phyloP scores from a whole-genome alignment of 1,140 invertebrate species.

The Rhopalosiphum maidis region DNA sequence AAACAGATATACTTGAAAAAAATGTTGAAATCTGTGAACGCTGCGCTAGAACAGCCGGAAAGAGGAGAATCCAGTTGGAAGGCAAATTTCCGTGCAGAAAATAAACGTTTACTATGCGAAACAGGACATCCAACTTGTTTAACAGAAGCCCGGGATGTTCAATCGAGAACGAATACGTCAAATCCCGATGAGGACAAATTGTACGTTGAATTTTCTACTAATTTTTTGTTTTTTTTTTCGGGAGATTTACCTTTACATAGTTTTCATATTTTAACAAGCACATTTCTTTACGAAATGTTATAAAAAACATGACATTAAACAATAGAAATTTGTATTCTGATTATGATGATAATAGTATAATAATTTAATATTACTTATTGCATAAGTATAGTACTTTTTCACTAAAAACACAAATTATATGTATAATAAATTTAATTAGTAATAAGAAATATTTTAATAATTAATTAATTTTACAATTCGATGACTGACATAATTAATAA shows the following conservation, averaged over 20 bases:
- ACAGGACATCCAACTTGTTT: slow-evolving; percentile 77
- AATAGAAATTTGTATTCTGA: neutral
- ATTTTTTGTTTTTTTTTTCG: too few relatives aligned
- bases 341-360: neutral
- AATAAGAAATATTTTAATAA: too few relatives aligned
- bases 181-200: slow-evolving; percentile 68
- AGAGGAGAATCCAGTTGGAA: slow-evolving; percentile 60
- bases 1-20: slow-evolving; percentile 67
- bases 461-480: too few relatives aligned
- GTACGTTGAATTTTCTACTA: slow-evolving; percentile 27
- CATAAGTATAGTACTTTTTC: neutral
- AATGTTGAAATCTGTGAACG: slow-evolving; percentile 60
- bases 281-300: neutral
- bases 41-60: slow-evolving; percentile 60
- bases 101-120: slow-evolving; percentile 67
- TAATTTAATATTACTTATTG: neutral
- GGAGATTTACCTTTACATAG: neutral
- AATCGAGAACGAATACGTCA: slow-evolving; percentile 70
- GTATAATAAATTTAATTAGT: too few relatives aligned
- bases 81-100: slow-evolving; percentile 62
- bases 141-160: slow-evolving; percentile 70
- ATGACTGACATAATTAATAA: neutral
- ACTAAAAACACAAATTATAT: neutral
- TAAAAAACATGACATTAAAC: neutral
- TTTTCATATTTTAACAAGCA: neutral